Conservation (phyloP, 2,113 vertebrate genomes). For the Hemiprocne comata region DNA sequence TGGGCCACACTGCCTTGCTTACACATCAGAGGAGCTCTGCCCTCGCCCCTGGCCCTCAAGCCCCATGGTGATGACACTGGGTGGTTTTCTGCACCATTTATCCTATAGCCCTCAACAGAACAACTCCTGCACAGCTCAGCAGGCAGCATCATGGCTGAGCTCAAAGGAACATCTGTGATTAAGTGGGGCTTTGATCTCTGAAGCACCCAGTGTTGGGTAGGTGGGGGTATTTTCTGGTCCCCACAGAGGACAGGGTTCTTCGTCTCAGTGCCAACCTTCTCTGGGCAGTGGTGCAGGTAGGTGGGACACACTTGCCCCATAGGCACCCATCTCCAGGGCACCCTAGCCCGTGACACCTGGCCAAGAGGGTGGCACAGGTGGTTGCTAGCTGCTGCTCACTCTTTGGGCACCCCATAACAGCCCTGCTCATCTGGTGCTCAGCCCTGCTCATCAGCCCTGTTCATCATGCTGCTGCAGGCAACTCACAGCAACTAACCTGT, state of each 20-base stretch:
- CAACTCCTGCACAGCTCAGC: slow-evolving; percentile 34
- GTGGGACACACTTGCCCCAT: rapidly evolving
- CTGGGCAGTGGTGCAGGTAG: background rate
- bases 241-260: background rate
- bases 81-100: slow-evolving; percentile 58
- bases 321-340: background rate
- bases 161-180: background rate
- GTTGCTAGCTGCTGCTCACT: background rate
- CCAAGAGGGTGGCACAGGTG: background rate
- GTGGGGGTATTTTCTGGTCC: background rate
- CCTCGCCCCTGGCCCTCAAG: background rate
- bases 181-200: background rate
- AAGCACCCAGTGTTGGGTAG: rapidly evolving
- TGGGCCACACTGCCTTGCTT: background rate
- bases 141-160: background rate
- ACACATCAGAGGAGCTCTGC: background rate
- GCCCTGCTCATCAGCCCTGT: background rate
- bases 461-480: background rate
- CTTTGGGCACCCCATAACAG: rapidly evolving
- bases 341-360: background rate
- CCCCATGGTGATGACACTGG: background rate
- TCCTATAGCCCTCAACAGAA: slow-evolving; percentile 43
- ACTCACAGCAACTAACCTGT: background rate
- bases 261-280: background rate
- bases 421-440: background rate